A percentile compares a stretch with the other conserved stretches of the same genome.
Conservation (phyloP, 2,888 invertebrate genomes). For the Dione vanillae region DNA sequence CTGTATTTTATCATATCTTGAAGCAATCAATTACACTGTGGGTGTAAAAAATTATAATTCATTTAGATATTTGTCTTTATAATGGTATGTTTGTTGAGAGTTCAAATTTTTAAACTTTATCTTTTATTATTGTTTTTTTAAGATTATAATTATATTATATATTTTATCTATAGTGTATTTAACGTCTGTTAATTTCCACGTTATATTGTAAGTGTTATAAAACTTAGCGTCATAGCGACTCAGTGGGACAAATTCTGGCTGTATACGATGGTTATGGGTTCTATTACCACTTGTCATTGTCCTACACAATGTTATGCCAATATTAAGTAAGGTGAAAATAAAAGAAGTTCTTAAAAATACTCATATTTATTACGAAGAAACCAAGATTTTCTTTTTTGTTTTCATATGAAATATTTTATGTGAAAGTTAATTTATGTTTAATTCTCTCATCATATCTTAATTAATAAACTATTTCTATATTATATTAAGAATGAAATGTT, state of each 20-base stretch:
- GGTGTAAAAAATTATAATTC: conserved; percentile 8
- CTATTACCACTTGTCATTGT: too few species aligned
- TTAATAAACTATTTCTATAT: neutral
- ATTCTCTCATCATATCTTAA: neutral
- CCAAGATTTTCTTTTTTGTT: too few species aligned
- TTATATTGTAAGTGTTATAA: neutral
- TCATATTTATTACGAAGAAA: too few species aligned
- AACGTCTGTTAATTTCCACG: neutral
- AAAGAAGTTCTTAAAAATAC: too few species aligned
- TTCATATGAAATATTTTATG: too few species aligned
- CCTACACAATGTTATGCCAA: too few species aligned
- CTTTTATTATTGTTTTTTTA: neutral
- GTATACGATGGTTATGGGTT: neutral
- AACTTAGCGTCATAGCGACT: neutral
- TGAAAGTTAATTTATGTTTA: neutral
- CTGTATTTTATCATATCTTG: neutral
- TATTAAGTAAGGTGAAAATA: too few species aligned
- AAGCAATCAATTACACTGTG: conserved; percentile 18
- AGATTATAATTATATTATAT: neutral
- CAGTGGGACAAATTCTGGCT: neutral
- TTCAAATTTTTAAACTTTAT: neutral
- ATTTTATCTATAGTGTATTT: conserved; percentile 1
- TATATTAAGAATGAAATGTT: neutral
- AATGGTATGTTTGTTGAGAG: neutral
- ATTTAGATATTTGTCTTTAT: neutral